These are phyloP conservation scores for Anastrepha ludens DNA, from an alignment of 1,140 invertebrate species.

Conservation along the genomic window DNA sequence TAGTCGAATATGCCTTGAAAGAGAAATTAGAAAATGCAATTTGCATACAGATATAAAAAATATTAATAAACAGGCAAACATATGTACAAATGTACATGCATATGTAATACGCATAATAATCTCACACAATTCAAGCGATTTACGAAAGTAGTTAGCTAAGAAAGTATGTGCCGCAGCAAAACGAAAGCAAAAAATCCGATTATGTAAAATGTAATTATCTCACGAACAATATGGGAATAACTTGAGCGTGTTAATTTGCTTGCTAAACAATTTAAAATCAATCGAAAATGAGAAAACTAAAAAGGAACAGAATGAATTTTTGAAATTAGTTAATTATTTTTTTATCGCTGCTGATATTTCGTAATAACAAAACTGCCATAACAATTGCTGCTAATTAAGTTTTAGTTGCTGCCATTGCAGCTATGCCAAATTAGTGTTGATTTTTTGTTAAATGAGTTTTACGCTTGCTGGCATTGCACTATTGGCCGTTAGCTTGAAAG, in stretches of 20 bases:
- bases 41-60: neutral
- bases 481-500: neutral
- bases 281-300: neutral
- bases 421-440: neutral
- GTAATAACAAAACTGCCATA: constrained; percentile 18
- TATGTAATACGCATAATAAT: neutral
- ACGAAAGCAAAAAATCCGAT: neutral
- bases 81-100: neutral
- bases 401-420: neutral
- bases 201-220: neutral
- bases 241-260: neutral
- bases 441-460: neutral
- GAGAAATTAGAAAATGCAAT: constrained; percentile 26
- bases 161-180: neutral
- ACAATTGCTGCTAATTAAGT: constrained; percentile 11
- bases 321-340: neutral
- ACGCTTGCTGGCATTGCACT: neutral
- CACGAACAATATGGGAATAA: neutral
- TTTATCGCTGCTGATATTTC: neutral
- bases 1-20: neutral
- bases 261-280: neutral
- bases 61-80: neutral
- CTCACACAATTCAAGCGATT: neutral
- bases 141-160: neutral
- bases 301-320: neutral